Percentiles rank a stretch among this genome's conserved stretches.
Evolutionary conservation across 2,797 vertebrate genomes (phyloP).

Genomic region (Taenioides sp.): DNA sequence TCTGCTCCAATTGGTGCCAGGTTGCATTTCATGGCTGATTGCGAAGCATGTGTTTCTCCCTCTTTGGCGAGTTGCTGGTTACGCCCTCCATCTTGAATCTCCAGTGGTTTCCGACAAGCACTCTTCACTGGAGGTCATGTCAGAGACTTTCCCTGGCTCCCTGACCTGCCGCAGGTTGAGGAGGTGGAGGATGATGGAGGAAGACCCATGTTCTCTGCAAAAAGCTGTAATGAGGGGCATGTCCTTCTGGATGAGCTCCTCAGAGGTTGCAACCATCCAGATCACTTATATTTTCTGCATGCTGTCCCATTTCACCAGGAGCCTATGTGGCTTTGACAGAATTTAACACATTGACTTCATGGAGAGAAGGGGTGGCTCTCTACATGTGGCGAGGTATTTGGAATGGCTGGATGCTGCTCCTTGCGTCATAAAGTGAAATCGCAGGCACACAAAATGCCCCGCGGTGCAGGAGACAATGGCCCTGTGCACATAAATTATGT

Average conservation of each 20-base stretch:
- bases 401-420: constrained; percentile 36
- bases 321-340: constrained; percentile 19
- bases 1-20: constrained; percentile 67
- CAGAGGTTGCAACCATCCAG: constrained; percentile 51
- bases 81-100: constrained; percentile 66
- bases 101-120: constrained; percentile 68
- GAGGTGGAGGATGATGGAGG: constrained; percentile 30
- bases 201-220: constrained; percentile 50
- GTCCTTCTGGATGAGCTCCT: constrained; percentile 61
- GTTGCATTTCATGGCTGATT: constrained; percentile 77
- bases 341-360: constrained; percentile 45
- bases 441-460: constrained; percentile 56
- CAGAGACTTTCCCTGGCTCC: constrained; percentile 61
- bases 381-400: constrained; percentile 33
- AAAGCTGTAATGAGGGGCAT: constrained; percentile 66
- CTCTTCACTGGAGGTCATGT: constrained; percentile 74
- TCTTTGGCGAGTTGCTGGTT: constrained; percentile 50
- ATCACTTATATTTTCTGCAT: constrained; percentile 28
- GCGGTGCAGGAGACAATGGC: constrained; percentile 61
- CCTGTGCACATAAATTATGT: constrained; percentile 64
- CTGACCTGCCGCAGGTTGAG: constrained; percentile 60
- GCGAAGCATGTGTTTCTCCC: constrained; percentile 67
- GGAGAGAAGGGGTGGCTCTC: constrained; percentile 37
- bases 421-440: constrained; percentile 61
- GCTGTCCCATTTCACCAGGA: constrained; percentile 29